A percentile compares a stretch with the other conserved stretches of the same genome.
These are phyloP conservation scores for Thalassarche chlororhynchos DNA, from an alignment of 2,113 vertebrate genomes.

Conservation along the genomic window DNA sequence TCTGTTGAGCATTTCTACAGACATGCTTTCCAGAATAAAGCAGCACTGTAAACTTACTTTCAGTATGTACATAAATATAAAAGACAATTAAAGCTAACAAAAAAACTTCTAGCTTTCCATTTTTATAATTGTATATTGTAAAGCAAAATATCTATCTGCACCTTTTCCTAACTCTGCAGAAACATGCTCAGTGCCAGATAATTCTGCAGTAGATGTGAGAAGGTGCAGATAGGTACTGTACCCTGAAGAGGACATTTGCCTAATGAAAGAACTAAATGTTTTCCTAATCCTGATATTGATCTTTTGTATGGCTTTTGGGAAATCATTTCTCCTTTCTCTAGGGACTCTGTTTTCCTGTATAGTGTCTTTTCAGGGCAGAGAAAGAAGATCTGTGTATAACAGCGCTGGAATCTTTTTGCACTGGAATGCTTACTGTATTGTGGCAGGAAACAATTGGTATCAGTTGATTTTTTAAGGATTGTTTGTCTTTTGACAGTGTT, in stretches of 20 bases:
- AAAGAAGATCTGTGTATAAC: background rate
- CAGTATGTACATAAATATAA: background rate
- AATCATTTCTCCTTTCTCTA: background rate
- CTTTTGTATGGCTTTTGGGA: background rate
- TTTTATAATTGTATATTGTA: background rate
- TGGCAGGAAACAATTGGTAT: background rate
- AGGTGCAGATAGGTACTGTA: background rate
- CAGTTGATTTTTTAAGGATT: background rate
- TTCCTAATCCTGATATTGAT: background rate
- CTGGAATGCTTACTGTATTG: background rate
- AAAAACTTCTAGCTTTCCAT: background rate
- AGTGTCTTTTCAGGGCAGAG: background rate
- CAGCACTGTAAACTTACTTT: background rate
- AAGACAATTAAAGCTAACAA: background rate
- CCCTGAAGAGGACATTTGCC: background rate
- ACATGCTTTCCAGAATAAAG: background rate
- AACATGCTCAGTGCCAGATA: background rate
- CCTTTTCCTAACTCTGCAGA: background rate
- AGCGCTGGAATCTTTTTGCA: background rate
- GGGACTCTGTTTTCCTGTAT: background rate
- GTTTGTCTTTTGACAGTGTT: background rate
- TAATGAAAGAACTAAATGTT: background rate
- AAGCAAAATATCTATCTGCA: background rate
- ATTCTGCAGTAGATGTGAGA: background rate
- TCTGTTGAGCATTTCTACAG: background rate